A percentile compares a stretch with the other conserved stretches of the same genome.
phyloP scores from a whole-genome alignment of 2,888 invertebrate species.

The Hypselothyrea guttata region DNA sequence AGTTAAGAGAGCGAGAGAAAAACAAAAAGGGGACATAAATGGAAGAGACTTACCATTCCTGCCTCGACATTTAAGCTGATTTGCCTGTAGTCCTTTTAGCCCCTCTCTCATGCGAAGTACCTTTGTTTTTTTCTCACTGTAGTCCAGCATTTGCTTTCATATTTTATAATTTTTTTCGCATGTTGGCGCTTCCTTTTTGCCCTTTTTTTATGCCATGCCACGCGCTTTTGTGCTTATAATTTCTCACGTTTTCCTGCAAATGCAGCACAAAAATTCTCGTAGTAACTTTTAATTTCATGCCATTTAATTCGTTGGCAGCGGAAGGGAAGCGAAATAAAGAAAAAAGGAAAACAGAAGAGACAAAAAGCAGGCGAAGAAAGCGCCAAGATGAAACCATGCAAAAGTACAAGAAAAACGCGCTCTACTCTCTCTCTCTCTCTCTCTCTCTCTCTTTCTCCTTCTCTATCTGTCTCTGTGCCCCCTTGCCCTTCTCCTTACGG shows the following conservation, averaged over 20 bases:
- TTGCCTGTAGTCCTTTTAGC: conserved; percentile 56
- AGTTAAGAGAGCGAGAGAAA: conserved; percentile 28
- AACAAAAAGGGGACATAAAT: conserved; percentile 8
- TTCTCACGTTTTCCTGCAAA: conserved; percentile 77
- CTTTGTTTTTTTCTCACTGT: background rate
- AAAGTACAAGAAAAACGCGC: conserved; percentile 36
- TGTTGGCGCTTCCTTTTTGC: conserved; percentile 44
- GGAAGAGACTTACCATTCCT: conserved; percentile 61
- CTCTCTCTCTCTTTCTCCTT: background rate
- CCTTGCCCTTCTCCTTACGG: conserved; percentile 2
- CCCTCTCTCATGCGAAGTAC: background rate
- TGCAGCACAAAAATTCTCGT: conserved; percentile 77
- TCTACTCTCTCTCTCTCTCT: background rate
- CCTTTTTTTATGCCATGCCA: conserved; percentile 16
- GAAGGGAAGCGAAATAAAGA: conserved; percentile 51
- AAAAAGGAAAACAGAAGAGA: conserved; percentile 11
- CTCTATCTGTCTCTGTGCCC: conserved; percentile 1
- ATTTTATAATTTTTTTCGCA: conserved; percentile 52
- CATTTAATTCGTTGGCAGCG: conserved; percentile 78
- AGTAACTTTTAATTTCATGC: conserved; percentile 79
- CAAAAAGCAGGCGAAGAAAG: conserved; percentile 31
- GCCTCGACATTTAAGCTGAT: conserved; percentile 74
- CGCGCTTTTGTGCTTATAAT: conserved; percentile 72
- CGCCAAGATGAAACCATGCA: conserved; percentile 57
- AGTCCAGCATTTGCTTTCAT: conserved; percentile 40